Evolutionary conservation across 2,113 vertebrate species (phyloP).

Genomic region (Zootoca vivipara): DNA sequence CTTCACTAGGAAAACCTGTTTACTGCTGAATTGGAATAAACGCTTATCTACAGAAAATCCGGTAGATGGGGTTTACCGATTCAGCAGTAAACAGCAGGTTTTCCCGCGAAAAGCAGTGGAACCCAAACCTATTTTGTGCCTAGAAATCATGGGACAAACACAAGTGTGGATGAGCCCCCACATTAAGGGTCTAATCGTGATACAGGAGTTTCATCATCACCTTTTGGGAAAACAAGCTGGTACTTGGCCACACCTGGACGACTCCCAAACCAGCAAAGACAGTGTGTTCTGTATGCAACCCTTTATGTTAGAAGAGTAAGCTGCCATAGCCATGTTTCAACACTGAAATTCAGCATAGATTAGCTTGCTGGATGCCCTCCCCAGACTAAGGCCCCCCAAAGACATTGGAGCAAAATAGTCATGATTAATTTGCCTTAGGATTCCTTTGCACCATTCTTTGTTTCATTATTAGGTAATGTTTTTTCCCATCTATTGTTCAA

Average conservation of each 20-base stretch:
- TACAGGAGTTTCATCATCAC: neutral
- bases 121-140: too few relatives aligned
- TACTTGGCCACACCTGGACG: neutral
- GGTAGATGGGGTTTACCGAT: too few relatives aligned
- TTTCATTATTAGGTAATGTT: neutral
- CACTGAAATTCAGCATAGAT: neutral
- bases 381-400: neutral
- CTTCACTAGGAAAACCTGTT: too few relatives aligned
- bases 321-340: neutral
- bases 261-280: neutral
- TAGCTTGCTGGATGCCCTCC: neutral
- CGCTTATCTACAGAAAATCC: too few relatives aligned
- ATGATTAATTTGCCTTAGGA: neutral
- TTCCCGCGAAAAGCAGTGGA: too few relatives aligned
- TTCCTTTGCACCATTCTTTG: neutral
- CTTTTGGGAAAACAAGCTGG: neutral
- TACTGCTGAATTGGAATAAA: too few relatives aligned
- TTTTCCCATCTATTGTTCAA: neutral
- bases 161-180: too few relatives aligned
- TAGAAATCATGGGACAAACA: too few relatives aligned
- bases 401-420: neutral
- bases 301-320: constrained; percentile 1
- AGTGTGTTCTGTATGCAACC: neutral
- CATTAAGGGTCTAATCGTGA: neutral
- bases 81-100: too few relatives aligned